Evolutionary conservation across 2,888 invertebrate genomes (phyloP).

Genomic region (Nomada goodeniana): DNA sequence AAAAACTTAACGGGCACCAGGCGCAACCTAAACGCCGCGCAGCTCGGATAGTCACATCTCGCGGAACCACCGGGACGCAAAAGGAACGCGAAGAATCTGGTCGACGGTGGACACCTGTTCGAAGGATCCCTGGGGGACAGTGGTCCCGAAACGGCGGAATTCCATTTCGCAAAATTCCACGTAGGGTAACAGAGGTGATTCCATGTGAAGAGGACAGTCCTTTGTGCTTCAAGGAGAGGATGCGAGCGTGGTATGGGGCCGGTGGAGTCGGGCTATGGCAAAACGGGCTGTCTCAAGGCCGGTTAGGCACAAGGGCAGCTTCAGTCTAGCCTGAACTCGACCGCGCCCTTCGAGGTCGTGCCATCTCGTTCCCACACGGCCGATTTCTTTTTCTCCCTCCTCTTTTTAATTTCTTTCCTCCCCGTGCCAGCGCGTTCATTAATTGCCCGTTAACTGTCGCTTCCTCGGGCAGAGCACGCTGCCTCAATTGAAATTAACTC

Average conservation of each 20-base stretch:
- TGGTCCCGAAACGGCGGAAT: constrained; percentile 40
- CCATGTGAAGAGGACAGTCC: constrained; percentile 50
- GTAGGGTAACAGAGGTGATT: constrained; percentile 36
- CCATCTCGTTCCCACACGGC: constrained; percentile 74
- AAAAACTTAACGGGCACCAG: too few relatives aligned
- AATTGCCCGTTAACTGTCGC: constrained; percentile 48
- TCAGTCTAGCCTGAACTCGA: constrained; percentile 79
- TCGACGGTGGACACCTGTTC: constrained; percentile 29
- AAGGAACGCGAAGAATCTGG: neutral
- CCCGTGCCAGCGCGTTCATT: constrained; percentile 38
- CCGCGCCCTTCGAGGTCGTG: constrained; percentile 82
- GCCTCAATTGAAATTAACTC: constrained; percentile 27
- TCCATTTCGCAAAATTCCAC: constrained; percentile 52
- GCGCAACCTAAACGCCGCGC: too few relatives aligned
- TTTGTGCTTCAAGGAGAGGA: constrained; percentile 74
- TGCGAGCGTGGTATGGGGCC: constrained; percentile 71
- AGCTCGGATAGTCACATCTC: neutral
- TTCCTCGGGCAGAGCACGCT: neutral
- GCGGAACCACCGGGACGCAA: neutral
- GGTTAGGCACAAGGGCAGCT: constrained; percentile 81
- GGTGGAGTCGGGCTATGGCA: constrained; percentile 70
- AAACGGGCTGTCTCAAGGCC: constrained; percentile 81
- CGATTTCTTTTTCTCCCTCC: constrained; percentile 40
- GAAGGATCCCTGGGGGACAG: constrained; percentile 14
- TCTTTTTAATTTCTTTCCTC: neutral